A percentile compares a stretch with the other conserved stretches of the same genome.
These are phyloP conservation scores for Arbacia lixula DNA, from an alignment of 53 echinoderm and acorn worm species.

Conservation along the genomic window DNA sequence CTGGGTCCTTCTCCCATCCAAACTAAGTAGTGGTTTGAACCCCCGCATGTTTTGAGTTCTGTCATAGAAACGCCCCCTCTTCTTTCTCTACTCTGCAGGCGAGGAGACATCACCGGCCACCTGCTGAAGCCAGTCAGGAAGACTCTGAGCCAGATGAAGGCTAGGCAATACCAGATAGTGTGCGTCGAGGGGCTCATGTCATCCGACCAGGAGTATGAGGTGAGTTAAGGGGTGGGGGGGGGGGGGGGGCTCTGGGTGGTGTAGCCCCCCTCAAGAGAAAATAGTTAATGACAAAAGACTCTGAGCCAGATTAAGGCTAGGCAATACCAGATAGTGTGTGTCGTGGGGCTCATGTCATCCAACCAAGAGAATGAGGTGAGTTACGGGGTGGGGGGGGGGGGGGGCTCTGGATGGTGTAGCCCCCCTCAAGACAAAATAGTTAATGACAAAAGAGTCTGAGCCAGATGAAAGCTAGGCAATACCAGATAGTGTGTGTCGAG, in stretches of 20 bases:
- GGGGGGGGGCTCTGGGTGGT: no score
- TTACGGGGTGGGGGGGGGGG: no score
- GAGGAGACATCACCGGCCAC: conserved; percentile 69
- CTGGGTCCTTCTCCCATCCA: no score
- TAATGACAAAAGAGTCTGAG: conserved; percentile 80
- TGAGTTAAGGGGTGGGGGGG: no score
- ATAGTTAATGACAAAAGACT: no score
- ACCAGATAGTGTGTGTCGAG: conserved; percentile 90
- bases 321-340: background rate
- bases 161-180: conserved; percentile 97
- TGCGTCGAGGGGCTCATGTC: conserved; percentile 73
- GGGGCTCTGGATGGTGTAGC: no score
- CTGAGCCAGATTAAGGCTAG: conserved; percentile 83
- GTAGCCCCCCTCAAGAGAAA: no score
- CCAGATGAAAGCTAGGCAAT: conserved; percentile 91
- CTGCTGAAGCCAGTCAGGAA: conserved; percentile 81
- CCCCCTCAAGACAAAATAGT: no score
- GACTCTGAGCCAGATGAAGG: conserved; percentile 80
- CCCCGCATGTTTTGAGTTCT: no score
- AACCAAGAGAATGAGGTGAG: conserved; percentile 58
- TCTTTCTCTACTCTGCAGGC: background rate
- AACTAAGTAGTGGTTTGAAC: no score
- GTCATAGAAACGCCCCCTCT: no score
- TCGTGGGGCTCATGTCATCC: background rate
- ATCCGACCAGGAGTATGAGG: conserved; percentile 84